Evolutionary conservation across 2,888 invertebrate genomes (phyloP).

Genomic region (Chrysolina americana): DNA sequence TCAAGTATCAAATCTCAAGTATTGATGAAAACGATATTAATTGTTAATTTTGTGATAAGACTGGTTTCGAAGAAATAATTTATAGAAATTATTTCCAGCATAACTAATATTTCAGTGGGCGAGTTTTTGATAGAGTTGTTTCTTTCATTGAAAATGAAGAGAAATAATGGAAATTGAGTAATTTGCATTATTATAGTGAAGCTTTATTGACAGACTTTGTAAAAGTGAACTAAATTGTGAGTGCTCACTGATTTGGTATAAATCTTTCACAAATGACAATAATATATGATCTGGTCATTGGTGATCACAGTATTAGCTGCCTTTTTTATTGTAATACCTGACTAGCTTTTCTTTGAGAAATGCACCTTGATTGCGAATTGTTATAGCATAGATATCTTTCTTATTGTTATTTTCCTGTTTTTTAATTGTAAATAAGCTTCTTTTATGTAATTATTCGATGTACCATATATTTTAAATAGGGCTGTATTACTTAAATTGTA

Average conservation of each 20-base stretch:
- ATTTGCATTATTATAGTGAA: neutral
- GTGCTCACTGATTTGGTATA: neutral
- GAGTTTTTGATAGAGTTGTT: too few species aligned
- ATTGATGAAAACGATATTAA: constrained; percentile 8
- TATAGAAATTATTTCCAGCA: too few species aligned
- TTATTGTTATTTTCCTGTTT: constrained; percentile 38
- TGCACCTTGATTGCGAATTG: constrained; percentile 37
- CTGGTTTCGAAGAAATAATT: constrained; percentile 27
- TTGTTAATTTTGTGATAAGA: constrained; percentile 49
- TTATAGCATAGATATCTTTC: constrained; percentile 20
- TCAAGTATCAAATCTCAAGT: constrained; percentile 18
- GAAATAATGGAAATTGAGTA: too few species aligned
- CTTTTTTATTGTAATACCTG: neutral
- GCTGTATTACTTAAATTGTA: constrained; percentile 46
- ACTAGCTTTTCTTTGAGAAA: neutral
- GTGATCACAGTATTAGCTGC: neutral
- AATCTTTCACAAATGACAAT: neutral
- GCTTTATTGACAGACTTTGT: too few species aligned
- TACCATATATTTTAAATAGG: constrained; percentile 49
- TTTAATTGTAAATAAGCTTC: constrained; percentile 51
- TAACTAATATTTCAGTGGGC: too few species aligned
- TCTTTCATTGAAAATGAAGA: too few species aligned
- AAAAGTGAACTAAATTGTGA: neutral
- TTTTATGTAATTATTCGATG: constrained; percentile 52
- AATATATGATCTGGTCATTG: neutral